These are phyloP conservation scores for Camponotus fellah DNA, from an alignment of 2,888 invertebrate genomes.

Conservation along the genomic window DNA sequence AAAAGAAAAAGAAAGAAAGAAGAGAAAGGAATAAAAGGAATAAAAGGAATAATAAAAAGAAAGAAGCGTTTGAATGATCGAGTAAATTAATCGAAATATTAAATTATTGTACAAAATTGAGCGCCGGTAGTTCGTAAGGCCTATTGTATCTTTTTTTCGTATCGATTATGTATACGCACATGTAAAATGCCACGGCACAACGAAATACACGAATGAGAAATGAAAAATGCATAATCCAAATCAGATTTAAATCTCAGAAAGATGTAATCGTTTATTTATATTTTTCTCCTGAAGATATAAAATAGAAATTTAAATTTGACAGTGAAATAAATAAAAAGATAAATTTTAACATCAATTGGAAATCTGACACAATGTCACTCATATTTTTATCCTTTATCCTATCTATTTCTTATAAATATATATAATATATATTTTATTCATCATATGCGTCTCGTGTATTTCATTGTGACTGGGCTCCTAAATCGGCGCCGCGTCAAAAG, in stretches of 20 bases:
- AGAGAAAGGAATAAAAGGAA: background rate
- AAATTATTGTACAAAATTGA: conserved; percentile 79
- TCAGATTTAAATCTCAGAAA: background rate
- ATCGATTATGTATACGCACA: conserved; percentile 48
- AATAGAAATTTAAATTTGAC: background rate
- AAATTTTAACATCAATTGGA: background rate
- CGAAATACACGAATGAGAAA: conserved; percentile 33
- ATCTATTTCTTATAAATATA: conserved; percentile 2
- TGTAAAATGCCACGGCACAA: conserved; percentile 9
- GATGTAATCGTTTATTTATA: background rate
- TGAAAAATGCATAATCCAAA: conserved; percentile 9
- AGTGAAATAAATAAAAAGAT: background rate
- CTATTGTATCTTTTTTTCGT: conserved; percentile 69
- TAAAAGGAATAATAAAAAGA: background rate
- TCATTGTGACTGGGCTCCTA: conserved; percentile 27
- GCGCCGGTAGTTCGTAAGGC: conserved; percentile 72
- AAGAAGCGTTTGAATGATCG: conserved; percentile 55
- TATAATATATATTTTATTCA: background rate
- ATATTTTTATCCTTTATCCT: background rate
- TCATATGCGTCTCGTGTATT: background rate
- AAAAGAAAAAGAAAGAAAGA: background rate
- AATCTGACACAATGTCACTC: background rate
- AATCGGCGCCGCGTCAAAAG: conserved; percentile 50
- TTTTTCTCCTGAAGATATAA: background rate
- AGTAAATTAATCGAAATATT: conserved; percentile 72